These are phyloP conservation scores for Gila robusta DNA, from an alignment of 2,797 vertebrate genomes.

Conservation along the genomic window DNA sequence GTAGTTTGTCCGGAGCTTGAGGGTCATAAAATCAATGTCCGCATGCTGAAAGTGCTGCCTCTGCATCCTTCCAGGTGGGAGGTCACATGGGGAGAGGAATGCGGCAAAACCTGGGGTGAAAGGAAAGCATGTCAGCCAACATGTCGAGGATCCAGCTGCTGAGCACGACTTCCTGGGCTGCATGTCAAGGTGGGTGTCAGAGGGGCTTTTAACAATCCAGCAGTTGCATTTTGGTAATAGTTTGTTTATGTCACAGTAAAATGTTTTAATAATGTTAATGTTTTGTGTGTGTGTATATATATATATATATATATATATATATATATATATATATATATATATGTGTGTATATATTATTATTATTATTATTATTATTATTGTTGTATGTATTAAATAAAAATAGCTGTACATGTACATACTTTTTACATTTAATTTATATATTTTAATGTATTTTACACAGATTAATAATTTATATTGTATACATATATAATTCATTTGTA, in stretches of 20 bases:
- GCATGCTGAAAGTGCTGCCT: slow-evolving; percentile 45
- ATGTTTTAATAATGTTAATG: neutral
- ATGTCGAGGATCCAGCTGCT: slow-evolving; percentile 76
- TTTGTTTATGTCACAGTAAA: neutral
- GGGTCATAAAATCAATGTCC: slow-evolving; percentile 52
- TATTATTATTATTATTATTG: neutral
- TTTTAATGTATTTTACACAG: neutral
- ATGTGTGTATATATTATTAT: neutral
- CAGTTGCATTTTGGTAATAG: neutral
- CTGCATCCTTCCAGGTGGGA: slow-evolving; percentile 66
- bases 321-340: too few species aligned
- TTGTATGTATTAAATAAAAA: too few species aligned
- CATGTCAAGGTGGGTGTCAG: slow-evolving; percentile 89
- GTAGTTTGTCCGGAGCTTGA: slow-evolving; percentile 30
- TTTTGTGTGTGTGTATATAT: neutral
- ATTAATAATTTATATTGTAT: neutral
- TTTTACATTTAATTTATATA: neutral
- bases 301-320: too few species aligned
- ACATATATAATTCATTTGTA: neutral
- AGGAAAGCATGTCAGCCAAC: slow-evolving; percentile 78
- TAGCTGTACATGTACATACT: neutral
- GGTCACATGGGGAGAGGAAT: slow-evolving; percentile 78
- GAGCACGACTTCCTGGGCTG: slow-evolving; percentile 96
- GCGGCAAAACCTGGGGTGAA: slow-evolving; percentile 71
- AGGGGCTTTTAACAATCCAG: slow-evolving; percentile 3